Conservation (phyloP, 2,888 invertebrate genomes). For the Yponomeuta sedellus region DNA sequence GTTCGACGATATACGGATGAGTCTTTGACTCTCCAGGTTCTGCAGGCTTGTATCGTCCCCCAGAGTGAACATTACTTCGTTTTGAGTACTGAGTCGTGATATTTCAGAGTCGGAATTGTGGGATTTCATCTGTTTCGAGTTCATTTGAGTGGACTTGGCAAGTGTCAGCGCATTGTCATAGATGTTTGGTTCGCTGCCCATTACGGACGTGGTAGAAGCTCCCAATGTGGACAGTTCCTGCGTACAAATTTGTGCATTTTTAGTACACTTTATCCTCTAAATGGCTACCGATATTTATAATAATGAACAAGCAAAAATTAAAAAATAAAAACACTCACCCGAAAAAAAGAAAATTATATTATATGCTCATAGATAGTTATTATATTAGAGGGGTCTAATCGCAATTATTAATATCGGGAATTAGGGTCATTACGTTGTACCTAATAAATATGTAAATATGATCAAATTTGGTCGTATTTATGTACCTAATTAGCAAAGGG, state of each 20-base stretch:
- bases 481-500: too few relatives aligned
- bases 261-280: too few relatives aligned
- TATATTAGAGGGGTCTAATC: too few relatives aligned
- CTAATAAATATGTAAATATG: too few relatives aligned
- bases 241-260: slow-evolving; percentile 18
- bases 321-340: not conserved
- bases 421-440: too few relatives aligned
- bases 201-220: slow-evolving; percentile 61
- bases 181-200: slow-evolving; percentile 70
- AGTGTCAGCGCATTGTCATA: slow-evolving; percentile 54
- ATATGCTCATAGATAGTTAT: too few relatives aligned
- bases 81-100: slow-evolving; percentile 26
- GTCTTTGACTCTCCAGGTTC: slow-evolving; percentile 32
- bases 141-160: slow-evolving; percentile 28
- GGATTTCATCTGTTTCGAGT: slow-evolving; percentile 33
- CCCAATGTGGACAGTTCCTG: slow-evolving; percentile 56
- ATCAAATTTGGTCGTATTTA: too few relatives aligned
- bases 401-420: too few relatives aligned
- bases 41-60: slow-evolving; percentile 42
- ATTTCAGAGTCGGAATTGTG: slow-evolving; percentile 65
- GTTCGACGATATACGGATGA: slow-evolving; percentile 59
- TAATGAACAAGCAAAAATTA: not conserved
- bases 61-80: slow-evolving; percentile 56
- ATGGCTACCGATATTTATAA: too few relatives aligned
- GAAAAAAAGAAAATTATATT: too few relatives aligned